Percentiles rank a stretch among this genome's conserved stretches.
phyloP scores from a whole-genome alignment of 2,797 vertebrate species.

The Oreonectes daqikongensis region DNA sequence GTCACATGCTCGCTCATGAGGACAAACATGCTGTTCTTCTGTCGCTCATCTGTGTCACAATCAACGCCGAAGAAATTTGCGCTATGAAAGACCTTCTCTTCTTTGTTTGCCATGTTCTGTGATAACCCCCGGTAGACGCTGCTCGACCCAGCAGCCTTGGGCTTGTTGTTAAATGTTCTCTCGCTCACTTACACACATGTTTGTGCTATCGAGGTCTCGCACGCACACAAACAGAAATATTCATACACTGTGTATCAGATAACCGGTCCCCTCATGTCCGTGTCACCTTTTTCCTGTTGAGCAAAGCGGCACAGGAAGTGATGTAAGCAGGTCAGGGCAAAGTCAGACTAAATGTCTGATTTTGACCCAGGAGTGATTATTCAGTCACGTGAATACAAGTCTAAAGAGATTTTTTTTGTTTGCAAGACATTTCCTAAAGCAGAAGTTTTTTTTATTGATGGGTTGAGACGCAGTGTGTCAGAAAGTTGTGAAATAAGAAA shows the following conservation, averaged over 20 bases:
- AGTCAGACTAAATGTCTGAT: slow-evolving; percentile 26
- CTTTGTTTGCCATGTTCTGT: slow-evolving; percentile 38
- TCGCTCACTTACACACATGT: slow-evolving; percentile 16
- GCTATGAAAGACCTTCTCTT: slow-evolving; percentile 50
- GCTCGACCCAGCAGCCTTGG: slow-evolving; percentile 34
- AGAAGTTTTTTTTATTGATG: no score
- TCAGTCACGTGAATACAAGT: not conserved
- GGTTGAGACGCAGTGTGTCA: no score
- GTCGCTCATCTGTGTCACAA: slow-evolving; percentile 52
- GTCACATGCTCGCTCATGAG: slow-evolving; percentile 53
- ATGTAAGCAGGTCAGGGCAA: slow-evolving; percentile 43
- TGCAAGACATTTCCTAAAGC: not conserved
- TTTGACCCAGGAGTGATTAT: not conserved
- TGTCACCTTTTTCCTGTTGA: slow-evolving; percentile 45
- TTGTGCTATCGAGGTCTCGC: slow-evolving; percentile 11
- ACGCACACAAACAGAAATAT: slow-evolving; percentile 19
- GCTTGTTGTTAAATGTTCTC: slow-evolving; percentile 29
- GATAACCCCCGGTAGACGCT: slow-evolving; percentile 33
- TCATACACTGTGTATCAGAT: slow-evolving; percentile 27
- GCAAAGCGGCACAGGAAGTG: slow-evolving; percentile 50
- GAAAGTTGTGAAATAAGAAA: slow-evolving; percentile 19
- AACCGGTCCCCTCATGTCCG: slow-evolving; percentile 34
- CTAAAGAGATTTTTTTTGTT: slow-evolving; percentile 1
- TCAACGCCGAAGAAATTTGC: slow-evolving; percentile 32
- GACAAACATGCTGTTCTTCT: slow-evolving; percentile 45